These are phyloP conservation scores for Ammodytes marinus DNA, from an alignment of 2,113 vertebrate genomes.

Conservation along the genomic window DNA sequence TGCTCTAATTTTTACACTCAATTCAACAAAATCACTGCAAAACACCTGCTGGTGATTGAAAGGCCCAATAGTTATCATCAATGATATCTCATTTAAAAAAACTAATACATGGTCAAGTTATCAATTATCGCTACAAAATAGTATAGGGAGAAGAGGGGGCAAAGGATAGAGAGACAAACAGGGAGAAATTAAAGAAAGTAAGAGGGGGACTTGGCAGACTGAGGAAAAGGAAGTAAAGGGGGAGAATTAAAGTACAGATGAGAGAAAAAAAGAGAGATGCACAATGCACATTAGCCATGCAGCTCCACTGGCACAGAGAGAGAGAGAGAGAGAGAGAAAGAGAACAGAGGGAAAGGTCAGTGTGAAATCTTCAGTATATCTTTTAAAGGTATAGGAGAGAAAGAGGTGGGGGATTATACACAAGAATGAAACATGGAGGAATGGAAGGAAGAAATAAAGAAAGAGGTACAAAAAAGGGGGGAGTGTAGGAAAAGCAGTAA, in stretches of 20 bases:
- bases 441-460: slow-evolving; percentile 9
- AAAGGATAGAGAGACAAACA: slow-evolving; percentile 12
- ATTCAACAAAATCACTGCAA: slow-evolving; percentile 19
- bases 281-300: slow-evolving; percentile 57
- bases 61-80: slow-evolving; percentile 1
- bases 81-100: not conserved
- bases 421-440: slow-evolving; percentile 39
- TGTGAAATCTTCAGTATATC: slow-evolving; percentile 59
- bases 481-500: not conserved
- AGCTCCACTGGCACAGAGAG: slow-evolving; percentile 36
- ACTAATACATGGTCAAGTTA: slow-evolving; percentile 13
- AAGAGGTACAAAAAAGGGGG: not conserved
- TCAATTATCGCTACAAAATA: no score
- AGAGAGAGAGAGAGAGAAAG: slow-evolving; percentile 1
- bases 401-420: slow-evolving; percentile 28
- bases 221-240: not conserved
- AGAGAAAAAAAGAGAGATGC: slow-evolving; percentile 8
- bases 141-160: not conserved
- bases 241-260: not conserved
- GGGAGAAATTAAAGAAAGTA: slow-evolving; percentile 23
- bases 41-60: slow-evolving; percentile 48
- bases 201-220: not conserved
- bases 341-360: slow-evolving; percentile 66
- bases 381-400: slow-evolving; percentile 48
- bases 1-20: slow-evolving; percentile 25